Base-by-base conservation (phyloP, 1,140 invertebrate genomes). In the Tetragonula clypearis region DNA sequence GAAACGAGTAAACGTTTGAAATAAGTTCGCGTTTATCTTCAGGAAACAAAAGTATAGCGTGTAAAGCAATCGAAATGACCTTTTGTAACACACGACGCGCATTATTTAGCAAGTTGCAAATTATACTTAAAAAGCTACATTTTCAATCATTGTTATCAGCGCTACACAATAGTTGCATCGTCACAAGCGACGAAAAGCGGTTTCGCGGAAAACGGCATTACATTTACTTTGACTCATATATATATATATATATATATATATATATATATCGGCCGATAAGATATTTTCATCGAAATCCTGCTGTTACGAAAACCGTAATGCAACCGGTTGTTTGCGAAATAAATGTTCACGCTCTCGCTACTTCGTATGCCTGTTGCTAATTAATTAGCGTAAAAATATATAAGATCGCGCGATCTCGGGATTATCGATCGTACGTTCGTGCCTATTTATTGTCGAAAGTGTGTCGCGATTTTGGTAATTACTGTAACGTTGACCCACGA, bases 111-210 rank as follows among this genome's bases (percentile, higher is more conserved):
- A 21, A 30, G 35, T 21, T 35, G 23, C 53, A 55, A 58, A 69
- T 58, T 74, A 58, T 6, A 23, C 19, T 49, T 49, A 49, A 30
- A 30, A 23, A 66, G 14, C 19, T 71, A 12, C 26, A 79, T 55
- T 79, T 73, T 23, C 17, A 84, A 60, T 56, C 35, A 23, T 26
- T 19, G 62, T 79, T 84, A 84, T 84, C 82, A 56, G 82, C 11
- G 58, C 21, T 4, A 56, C 49, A 72, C 49, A 72, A 56, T 65
- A 21, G 58, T 21, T 8, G n/a, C 26, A 35, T 35, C 35, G 77
- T 84, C 56, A 84, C 30, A 12, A 17, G 49, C 6, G 5, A 55
- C 53, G 35, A 30, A n/a, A n/a, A n/a, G n/a, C n/a, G n/a, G n/a
- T n/a, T n/a, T n/a, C n/a, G n/a, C n/a, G n/a, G n/a, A n/a, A 79